Evolutionary conservation across 2,888 invertebrate genomes (phyloP).

Genomic region (Gortyna flavago): DNA sequence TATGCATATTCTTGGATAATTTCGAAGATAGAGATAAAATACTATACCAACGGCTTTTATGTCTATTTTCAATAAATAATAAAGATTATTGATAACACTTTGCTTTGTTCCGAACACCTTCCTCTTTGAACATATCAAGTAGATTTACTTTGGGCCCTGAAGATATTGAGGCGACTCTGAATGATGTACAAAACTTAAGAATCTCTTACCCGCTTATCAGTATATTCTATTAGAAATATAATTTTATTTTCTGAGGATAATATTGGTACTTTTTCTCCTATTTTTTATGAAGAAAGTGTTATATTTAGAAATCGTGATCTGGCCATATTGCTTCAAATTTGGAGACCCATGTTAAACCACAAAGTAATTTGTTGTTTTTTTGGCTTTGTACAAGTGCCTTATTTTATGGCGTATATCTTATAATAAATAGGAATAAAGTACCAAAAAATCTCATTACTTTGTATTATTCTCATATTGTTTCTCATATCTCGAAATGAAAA

Average conservation of each 20-base stretch:
- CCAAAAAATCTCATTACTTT: constrained; percentile 38
- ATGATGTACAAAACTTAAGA: constrained; percentile 61
- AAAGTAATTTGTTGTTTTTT: neutral
- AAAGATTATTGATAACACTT: neutral
- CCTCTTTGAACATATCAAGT: constrained; percentile 18
- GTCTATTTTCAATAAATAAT: neutral
- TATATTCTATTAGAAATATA: constrained; percentile 10
- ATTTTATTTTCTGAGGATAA: constrained; percentile 11
- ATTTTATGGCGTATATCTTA: neutral
- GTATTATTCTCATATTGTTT: neutral
- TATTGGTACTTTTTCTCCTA: constrained; percentile 34
- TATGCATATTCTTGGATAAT: constrained; percentile 10
- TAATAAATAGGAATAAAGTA: constrained; percentile 30
- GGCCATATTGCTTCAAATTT: neutral
- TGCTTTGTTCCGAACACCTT: constrained; percentile 11
- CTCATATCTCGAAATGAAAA: constrained; percentile 1
- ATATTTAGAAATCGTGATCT: neutral
- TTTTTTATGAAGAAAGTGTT: constrained; percentile 6
- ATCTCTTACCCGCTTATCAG: constrained; percentile 40
- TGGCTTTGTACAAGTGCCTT: neutral
- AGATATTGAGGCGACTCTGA: constrained; percentile 29
- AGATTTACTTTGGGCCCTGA: constrained; percentile 3
- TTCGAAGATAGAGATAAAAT: constrained; percentile 20
- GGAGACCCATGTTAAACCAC: neutral
- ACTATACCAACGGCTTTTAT: constrained; percentile 31